Conservation (phyloP, 2,888 invertebrate genomes). For the Pinctada fucata region DNA sequence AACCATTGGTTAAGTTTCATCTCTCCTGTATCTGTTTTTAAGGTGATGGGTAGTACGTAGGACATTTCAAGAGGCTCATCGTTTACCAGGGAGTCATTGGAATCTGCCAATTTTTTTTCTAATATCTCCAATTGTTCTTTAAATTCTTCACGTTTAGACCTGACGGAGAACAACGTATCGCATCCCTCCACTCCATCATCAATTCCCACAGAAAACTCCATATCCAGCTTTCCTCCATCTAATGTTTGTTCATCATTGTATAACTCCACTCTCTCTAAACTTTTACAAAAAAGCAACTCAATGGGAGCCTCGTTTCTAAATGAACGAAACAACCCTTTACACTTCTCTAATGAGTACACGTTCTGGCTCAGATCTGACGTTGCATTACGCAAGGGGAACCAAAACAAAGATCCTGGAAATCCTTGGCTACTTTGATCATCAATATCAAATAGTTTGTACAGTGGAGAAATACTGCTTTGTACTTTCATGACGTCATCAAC, state of each 20-base stretch:
- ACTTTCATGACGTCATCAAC: no score
- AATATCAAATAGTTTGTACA: slow-evolving; percentile 19
- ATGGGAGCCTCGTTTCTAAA: slow-evolving; percentile 62
- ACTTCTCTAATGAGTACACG: slow-evolving; percentile 54
- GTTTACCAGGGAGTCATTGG: background rate
- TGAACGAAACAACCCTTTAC: slow-evolving; percentile 57
- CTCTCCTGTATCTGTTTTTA: background rate
- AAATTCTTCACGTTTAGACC: slow-evolving; percentile 19
- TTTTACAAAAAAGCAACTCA: slow-evolving; percentile 62
- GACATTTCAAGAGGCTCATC: background rate
- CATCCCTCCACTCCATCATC: background rate
- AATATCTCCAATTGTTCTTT: slow-evolving; percentile 6
- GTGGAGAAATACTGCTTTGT: background rate
- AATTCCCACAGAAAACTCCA: slow-evolving; percentile 7
- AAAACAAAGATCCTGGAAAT: slow-evolving; percentile 65
- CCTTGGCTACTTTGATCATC: slow-evolving; percentile 29
- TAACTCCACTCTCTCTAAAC: slow-evolving; percentile 12
- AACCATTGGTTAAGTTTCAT: slow-evolving; percentile 41
- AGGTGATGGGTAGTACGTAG: background rate
- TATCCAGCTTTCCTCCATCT: background rate
- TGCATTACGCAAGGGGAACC: slow-evolving; percentile 68
- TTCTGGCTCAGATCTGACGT: slow-evolving; percentile 62
- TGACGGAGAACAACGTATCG: background rate
- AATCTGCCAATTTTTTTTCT: background rate
- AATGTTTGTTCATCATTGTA: slow-evolving; percentile 2